Percentiles rank a stretch among this genome's conserved stretches.
Conservation (phyloP, 2,888 invertebrate species). For the Argyresthia goedartella region DNA sequence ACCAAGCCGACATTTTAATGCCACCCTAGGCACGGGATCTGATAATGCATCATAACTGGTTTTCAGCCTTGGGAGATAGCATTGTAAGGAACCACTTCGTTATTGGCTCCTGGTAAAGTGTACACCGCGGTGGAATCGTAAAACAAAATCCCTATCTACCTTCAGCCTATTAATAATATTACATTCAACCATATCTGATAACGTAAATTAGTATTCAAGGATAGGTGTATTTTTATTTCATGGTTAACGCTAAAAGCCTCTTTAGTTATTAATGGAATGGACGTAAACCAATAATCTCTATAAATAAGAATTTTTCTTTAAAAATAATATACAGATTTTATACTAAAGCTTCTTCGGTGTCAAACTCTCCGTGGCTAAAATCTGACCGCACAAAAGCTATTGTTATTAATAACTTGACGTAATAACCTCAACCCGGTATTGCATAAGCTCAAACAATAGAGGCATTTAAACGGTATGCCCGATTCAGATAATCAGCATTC, state of each 20-base stretch:
- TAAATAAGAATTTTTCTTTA: too few relatives aligned
- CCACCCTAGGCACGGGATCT: constrained; percentile 63
- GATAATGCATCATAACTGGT: constrained; percentile 68
- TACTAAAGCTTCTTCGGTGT: too few relatives aligned
- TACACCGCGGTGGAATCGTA: constrained; percentile 38
- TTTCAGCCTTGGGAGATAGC: constrained; percentile 56
- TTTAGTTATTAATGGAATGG: too few relatives aligned
- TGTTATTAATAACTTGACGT: background rate
- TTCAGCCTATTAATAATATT: constrained; percentile 56
- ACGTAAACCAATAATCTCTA: too few relatives aligned
- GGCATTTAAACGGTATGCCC: constrained; percentile 1
- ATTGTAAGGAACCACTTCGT: constrained; percentile 63
- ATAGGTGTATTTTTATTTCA: background rate
- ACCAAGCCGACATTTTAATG: constrained; percentile 54
- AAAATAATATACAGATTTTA: too few relatives aligned
- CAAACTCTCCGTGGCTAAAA: too few relatives aligned
- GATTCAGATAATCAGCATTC: constrained; percentile 4
- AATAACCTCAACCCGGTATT: background rate
- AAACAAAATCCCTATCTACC: constrained; percentile 47
- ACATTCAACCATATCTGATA: constrained; percentile 49
- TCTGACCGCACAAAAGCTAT: too few relatives aligned
- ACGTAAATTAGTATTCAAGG: constrained; percentile 5
- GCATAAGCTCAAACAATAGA: constrained; percentile 3
- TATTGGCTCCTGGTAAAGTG: constrained; percentile 57
- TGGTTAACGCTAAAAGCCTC: background rate